phyloP scores from a whole-genome alignment of 2,888 invertebrate species.

The Thereva nobilitata region DNA sequence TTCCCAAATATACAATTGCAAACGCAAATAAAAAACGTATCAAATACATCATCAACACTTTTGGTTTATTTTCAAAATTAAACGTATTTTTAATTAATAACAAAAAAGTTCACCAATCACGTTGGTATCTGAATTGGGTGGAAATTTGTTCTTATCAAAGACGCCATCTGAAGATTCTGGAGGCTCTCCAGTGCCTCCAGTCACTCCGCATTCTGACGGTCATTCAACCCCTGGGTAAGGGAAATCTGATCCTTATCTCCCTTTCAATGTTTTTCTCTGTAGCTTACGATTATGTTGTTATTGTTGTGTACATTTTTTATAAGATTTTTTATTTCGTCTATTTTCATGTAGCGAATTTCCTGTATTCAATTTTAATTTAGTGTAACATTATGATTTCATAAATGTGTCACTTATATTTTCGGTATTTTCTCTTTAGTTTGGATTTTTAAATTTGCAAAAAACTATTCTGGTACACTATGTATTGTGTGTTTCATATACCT shows the following conservation, averaged over 20 bases:
- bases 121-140: constrained; percentile 92
- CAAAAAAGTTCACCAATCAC: constrained; percentile 82
- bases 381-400: too few relatives aligned
- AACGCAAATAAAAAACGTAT: too few relatives aligned
- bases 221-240: constrained; percentile 61
- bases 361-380: too few relatives aligned
- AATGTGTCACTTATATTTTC: too few relatives aligned
- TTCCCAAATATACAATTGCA: too few relatives aligned
- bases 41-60: too few relatives aligned
- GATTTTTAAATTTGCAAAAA: too few relatives aligned
- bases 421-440: too few relatives aligned
- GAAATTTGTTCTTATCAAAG: constrained; percentile 89
- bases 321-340: neutral
- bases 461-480: too few relatives aligned
- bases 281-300: constrained; percentile 5
- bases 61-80: neutral
- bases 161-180: constrained; percentile 89
- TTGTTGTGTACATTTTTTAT: constrained; percentile 11
- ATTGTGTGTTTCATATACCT: too few relatives aligned
- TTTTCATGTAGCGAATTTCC: neutral
- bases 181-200: constrained; percentile 67
- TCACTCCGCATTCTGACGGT: constrained; percentile 66
- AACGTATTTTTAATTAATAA: constrained; percentile 12
- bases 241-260: constrained; percentile 42
- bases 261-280: constrained; percentile 9